Evolutionary conservation across 2,113 vertebrate species (phyloP), one percentile per base, ranked within the genome.

Genomic region (Hyperoodon ampullatus): DNA sequence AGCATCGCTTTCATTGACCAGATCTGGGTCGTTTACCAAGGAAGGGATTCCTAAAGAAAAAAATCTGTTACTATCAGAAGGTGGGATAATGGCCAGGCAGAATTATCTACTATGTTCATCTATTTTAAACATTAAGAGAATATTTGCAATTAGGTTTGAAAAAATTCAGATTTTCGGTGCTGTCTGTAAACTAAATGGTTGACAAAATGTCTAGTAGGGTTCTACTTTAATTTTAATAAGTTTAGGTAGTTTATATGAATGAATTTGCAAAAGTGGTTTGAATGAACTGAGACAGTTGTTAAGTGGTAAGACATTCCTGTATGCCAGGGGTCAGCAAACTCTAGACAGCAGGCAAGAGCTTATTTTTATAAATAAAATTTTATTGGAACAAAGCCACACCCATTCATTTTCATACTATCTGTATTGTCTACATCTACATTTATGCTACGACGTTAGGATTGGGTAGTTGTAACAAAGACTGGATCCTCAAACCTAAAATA

Each of bases 251-350:
- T 71, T 70, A 24, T 50, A 5, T 72, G 60, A 92, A 72, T 83
- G 26, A 65, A 83, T 89, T 96, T 89, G 4, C 72, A 80, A 84
- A 95, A 84, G 13, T 85, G 33, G 19, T 83, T 91, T 88, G 70
- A 84, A 23, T 88, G 95, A 88, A 70, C 61, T 72, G 50, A 85
- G 93, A 28, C 26, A 93, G 5, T 65, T 72, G 15, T 15, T 93
- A 65, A 83, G 33, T n/a, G 7, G 21, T 88, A 42, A 80, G 50
- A 83, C 68, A 61, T 61, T 82, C 12, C 1, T 72, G 1, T 55
- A 71, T 96, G 39, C 23, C 23, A 55, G 58, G 8, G 23, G 4
- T 80, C n/a, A 72, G 14, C 66, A 72, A 44, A 75, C 58, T 72
- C 18, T 26, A 35, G 19, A 28, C 26, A 74, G 28, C 77, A 61